Evolutionary conservation across 2,888 invertebrate genomes (phyloP).

Genomic region (Neocrepidodera transversa): DNA sequence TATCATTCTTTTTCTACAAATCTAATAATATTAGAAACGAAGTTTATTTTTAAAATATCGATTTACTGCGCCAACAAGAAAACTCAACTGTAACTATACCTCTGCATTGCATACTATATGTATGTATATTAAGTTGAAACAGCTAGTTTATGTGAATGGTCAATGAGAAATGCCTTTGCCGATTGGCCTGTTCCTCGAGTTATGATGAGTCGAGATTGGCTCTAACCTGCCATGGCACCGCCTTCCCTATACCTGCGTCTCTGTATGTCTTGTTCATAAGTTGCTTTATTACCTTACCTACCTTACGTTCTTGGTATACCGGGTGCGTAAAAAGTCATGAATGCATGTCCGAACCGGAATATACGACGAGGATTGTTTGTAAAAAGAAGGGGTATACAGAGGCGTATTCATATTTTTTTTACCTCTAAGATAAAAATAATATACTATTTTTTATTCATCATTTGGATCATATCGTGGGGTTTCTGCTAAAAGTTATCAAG

Average conservation of each 20-base stretch:
- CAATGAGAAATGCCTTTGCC: slow-evolving; percentile 58
- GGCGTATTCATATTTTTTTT: slow-evolving; percentile 3
- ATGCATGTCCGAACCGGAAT: slow-evolving; percentile 6
- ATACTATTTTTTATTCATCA: too few relatives aligned
- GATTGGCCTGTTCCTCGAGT: slow-evolving; percentile 59
- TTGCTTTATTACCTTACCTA: slow-evolving; percentile 58
- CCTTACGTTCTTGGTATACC: slow-evolving; percentile 49
- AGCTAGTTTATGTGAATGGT: slow-evolving; percentile 60
- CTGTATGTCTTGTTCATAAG: slow-evolving; percentile 54
- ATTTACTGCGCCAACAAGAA: slow-evolving; percentile 23
- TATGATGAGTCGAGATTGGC: slow-evolving; percentile 62
- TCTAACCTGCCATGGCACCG: slow-evolving; percentile 58
- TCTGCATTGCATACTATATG: slow-evolving; percentile 46
- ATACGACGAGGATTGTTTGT: slow-evolving; percentile 9
- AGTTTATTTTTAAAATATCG: slow-evolving; percentile 23
- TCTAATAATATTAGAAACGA: too few relatives aligned
- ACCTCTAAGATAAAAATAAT: too few relatives aligned
- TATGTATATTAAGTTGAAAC: slow-evolving; percentile 57
- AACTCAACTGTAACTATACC: slow-evolving; percentile 27
- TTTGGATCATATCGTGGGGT: too few relatives aligned
- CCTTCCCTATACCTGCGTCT: slow-evolving; percentile 53
- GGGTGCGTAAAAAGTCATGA: slow-evolving; percentile 18
- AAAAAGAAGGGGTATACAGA: slow-evolving; percentile 5
- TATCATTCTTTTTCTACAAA: too few relatives aligned
- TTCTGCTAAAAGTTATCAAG: too few relatives aligned